These are phyloP conservation scores for Gallinago jamesoni DNA, from an alignment of 2,113 vertebrate species.

Conservation along the genomic window DNA sequence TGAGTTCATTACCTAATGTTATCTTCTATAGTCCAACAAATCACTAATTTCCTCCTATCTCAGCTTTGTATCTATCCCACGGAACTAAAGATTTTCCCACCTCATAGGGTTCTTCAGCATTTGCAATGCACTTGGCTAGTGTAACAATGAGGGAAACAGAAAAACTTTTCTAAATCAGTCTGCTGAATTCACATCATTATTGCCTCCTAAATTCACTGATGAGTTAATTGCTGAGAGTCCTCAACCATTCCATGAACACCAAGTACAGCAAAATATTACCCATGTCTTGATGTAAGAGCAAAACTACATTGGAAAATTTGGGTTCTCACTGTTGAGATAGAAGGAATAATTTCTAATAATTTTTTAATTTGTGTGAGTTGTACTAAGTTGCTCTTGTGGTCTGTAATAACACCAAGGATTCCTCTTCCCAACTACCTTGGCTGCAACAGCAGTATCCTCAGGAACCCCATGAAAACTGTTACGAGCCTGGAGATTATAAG, in stretches of 20 bases:
- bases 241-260: neutral
- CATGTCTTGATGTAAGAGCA: neutral
- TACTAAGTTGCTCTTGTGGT: neutral
- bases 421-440: neutral
- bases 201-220: neutral
- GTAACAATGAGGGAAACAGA: neutral
- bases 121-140: neutral
- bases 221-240: neutral
- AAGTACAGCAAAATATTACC: neutral
- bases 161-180: too few species aligned
- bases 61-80: accelerated
- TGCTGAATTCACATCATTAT: neutral
- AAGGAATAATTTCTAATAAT: neutral
- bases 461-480: neutral
- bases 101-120: neutral
- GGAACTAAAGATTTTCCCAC: neutral
- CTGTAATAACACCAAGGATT: neutral
- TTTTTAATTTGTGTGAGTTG: neutral
- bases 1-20: neutral
- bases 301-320: neutral
- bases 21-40: neutral
- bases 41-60: neutral
- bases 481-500: neutral
- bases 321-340: neutral
- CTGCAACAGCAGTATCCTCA: neutral